Evolutionary conservation across 2,797 vertebrate genomes (phyloP).

Genomic region (Lepus townsendii): DNA sequence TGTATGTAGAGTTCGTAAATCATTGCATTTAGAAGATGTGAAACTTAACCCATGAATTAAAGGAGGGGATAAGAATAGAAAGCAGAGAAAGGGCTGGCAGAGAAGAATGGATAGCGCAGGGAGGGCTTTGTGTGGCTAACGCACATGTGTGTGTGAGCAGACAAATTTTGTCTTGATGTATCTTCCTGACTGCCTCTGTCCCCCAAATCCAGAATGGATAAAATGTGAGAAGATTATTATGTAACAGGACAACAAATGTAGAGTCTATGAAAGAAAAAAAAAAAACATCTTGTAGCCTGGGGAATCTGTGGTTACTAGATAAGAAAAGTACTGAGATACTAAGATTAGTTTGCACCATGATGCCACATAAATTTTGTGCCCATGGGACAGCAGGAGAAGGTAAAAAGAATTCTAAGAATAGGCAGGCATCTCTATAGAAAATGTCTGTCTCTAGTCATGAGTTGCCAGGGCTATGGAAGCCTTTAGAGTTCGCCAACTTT

Average conservation of each 20-base stretch:
- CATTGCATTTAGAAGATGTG: not conserved
- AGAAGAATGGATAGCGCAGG: not conserved
- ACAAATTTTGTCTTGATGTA: not conserved
- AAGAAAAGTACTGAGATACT: conserved; percentile 39
- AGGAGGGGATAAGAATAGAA: not conserved
- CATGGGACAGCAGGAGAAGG: conserved; percentile 28
- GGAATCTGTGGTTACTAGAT: not conserved
- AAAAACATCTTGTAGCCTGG: not conserved
- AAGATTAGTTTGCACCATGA: not conserved
- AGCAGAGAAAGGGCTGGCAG: not conserved
- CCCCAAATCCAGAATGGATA: not conserved
- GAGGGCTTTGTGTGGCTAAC: not conserved
- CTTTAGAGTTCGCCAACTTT: too few species aligned
- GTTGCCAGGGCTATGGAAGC: too few species aligned
- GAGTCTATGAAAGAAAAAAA: not conserved
- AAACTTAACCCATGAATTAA: not conserved
- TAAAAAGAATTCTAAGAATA: conserved; percentile 69
- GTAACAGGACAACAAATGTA: not conserved
- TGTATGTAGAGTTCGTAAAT: conserved; percentile 7
- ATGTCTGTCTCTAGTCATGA: conserved; percentile 28
- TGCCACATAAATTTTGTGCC: not conserved
- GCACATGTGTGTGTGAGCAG: not conserved
- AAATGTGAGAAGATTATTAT: conserved; percentile 15
- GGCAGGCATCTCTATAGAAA: conserved; percentile 53
- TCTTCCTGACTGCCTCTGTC: not conserved